Evolutionary conservation across 2,113 vertebrate species (phyloP), one percentile per base, ranked within the genome.

Genomic region (Engraulis encrasicolus): DNA sequence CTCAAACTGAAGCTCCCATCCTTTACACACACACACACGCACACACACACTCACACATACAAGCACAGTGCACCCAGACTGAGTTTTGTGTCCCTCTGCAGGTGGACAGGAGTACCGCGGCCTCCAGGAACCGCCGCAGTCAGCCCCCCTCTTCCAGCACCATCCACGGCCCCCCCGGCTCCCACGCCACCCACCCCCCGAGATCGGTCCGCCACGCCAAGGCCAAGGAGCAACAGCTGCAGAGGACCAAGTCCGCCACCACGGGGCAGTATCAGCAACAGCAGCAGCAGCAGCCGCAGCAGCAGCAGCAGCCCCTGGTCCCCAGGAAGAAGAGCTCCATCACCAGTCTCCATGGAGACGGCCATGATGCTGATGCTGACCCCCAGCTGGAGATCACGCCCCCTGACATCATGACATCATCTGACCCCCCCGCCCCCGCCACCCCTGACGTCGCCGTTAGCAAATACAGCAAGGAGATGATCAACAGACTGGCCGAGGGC

Each of bases 401-500:
- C n/a, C 23, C 58, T 11, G 9, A 6, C 6, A 61, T 27, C 58
- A 27, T 14, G n/a, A 27, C n/a, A 20, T 1, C 61, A 11, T 0
- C 27, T 31, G 12, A 9, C 11, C 9, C 27, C 66, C 1, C 66
- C 27, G 1, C 27, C 66, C 0, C 66, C 27, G 1, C 1, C 66
- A 6, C 52, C 19, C 2, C 17, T 6, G 52, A 19, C 12, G 96
- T 90, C 80, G 91, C 61, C 0, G 91, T 94, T 88, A 97, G 97
- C 91, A 97, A 99, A 95, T 97, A 97, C 89, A 98, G 96, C 91
- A 97, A 98, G 95, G 98, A 99, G 96, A 98, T 99, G 88, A 99
- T 98, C 95, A 99, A 99, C 94, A 99, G 98, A 97, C 96, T 99
- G 94, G 97, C 98, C 87, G 98, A 99, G 90, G 97, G 96, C 9